These are phyloP conservation scores for Caenorhabditis drosophilae DNA, from an alignment of 2,888 invertebrate genomes.

Conservation along the genomic window DNA sequence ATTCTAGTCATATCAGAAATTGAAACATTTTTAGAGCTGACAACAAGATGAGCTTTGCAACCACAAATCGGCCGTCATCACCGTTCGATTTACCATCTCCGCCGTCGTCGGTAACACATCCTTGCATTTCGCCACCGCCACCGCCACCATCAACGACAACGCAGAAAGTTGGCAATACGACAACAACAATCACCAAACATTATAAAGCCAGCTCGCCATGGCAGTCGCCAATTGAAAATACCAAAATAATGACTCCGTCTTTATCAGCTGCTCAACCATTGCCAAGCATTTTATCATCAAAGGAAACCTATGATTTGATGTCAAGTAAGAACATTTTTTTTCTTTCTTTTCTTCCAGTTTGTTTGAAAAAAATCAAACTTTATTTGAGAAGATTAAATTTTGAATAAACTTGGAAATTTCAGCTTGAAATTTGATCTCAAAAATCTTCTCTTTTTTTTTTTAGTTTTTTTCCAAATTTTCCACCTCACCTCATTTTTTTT, in stretches of 20 bases:
- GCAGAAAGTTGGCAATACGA: conserved; percentile 23
- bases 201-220: conserved; percentile 18
- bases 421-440: no score
- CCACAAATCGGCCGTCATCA: conserved; percentile 37
- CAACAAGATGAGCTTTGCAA: conserved; percentile 30
- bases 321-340: no score
- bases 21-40: conserved; percentile 33
- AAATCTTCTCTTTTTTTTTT: no score
- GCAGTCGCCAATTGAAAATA: conserved; percentile 9
- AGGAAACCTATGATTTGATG: no score
- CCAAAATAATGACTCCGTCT: conserved; percentile 17
- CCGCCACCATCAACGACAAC: conserved; percentile 31
- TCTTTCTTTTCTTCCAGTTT: no score
- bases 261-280: conserved; percentile 28
- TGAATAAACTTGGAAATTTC: no score
- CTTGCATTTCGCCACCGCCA: conserved; percentile 29
- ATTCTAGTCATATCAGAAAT: no score
- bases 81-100: conserved; percentile 49
- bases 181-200: conserved; percentile 19
- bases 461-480: no score
- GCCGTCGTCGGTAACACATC: conserved; percentile 32
- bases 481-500: no score
- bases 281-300: conserved; percentile 30
- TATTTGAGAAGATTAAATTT: no score
- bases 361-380: no score